These are phyloP conservation scores for Esox niger DNA, from an alignment of 2,113 vertebrate species.

Conservation along the genomic window DNA sequence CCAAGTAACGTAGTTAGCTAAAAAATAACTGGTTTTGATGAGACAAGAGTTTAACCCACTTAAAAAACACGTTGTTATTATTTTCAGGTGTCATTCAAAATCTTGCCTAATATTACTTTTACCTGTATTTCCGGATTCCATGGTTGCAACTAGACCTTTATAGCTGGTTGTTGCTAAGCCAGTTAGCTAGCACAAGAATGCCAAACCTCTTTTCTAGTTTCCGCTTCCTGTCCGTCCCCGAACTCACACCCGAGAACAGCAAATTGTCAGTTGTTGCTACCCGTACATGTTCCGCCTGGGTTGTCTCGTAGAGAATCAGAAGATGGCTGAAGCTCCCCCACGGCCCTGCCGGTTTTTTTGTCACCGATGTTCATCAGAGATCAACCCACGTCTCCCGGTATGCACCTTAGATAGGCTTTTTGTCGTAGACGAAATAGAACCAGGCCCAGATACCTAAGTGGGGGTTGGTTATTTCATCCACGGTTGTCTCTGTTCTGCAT, in stretches of 20 bases:
- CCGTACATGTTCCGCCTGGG: conserved; percentile 49
- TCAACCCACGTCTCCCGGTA: conserved; percentile 77
- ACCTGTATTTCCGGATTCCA: conserved; percentile 67
- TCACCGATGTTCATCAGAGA: conserved; percentile 82
- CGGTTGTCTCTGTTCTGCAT: not conserved
- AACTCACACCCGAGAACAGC: not conserved
- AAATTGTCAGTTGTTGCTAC: conserved; percentile 46
- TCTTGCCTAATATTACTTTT: conserved; percentile 1
- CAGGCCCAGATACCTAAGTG: too few relatives aligned
- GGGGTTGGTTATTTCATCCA: not conserved
- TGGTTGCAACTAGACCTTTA: conserved; percentile 23
- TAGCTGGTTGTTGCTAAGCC: not conserved
- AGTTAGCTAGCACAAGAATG: not conserved
- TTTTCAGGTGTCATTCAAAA: too few relatives aligned
- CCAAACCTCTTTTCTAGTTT: too few relatives aligned
- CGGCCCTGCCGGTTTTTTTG: conserved; percentile 87
- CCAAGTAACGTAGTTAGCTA: too few relatives aligned
- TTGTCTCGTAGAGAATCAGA: conserved; percentile 51
- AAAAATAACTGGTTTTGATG: too few relatives aligned
- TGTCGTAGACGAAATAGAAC: too few relatives aligned
- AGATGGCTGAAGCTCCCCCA: conserved; percentile 88
- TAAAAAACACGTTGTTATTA: too few relatives aligned
- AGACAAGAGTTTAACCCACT: too few relatives aligned
- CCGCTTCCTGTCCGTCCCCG: conserved; percentile 9
- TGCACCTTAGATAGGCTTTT: conserved; percentile 17